Percentiles rank a stretch among this genome's conserved stretches.
Evolutionary conservation across 2,113 vertebrate genomes (phyloP).

Genomic region (Arvicanthis niloticus): DNA sequence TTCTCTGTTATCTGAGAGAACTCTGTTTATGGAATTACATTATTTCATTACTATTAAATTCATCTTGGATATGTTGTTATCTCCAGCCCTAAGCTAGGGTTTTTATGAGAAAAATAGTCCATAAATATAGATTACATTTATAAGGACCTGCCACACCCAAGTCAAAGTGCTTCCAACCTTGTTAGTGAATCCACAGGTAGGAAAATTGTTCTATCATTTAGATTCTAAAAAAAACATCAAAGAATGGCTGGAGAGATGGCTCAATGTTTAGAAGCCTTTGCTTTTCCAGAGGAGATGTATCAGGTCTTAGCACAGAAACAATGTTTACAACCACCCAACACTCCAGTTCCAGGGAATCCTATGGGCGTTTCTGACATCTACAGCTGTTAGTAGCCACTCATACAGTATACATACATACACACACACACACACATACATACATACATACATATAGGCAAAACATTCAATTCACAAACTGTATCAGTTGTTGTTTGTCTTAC

Average conservation of each 20-base stretch:
- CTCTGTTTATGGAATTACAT: background rate
- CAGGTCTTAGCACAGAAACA: background rate
- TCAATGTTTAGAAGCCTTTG: background rate
- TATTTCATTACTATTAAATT: background rate
- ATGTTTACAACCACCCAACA: background rate
- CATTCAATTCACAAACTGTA: background rate
- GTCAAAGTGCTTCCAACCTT: background rate
- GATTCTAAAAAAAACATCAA: background rate
- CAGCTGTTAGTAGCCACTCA: background rate
- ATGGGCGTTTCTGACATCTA: background rate
- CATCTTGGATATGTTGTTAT: background rate
- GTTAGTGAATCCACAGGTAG: background rate
- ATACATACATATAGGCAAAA: background rate
- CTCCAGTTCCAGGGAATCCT: background rate
- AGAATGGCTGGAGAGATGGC: background rate
- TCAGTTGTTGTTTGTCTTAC: background rate
- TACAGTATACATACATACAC: background rate
- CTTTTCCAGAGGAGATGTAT: background rate
- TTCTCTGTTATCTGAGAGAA: background rate
- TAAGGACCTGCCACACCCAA: background rate
- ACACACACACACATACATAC: background rate
- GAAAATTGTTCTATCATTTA: background rate
- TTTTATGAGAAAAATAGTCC: background rate
- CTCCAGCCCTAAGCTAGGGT: background rate
- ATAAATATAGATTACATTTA: background rate